phyloP scores from a whole-genome alignment of 2,888 invertebrate species.

The Malthinus seriepunctatus region DNA sequence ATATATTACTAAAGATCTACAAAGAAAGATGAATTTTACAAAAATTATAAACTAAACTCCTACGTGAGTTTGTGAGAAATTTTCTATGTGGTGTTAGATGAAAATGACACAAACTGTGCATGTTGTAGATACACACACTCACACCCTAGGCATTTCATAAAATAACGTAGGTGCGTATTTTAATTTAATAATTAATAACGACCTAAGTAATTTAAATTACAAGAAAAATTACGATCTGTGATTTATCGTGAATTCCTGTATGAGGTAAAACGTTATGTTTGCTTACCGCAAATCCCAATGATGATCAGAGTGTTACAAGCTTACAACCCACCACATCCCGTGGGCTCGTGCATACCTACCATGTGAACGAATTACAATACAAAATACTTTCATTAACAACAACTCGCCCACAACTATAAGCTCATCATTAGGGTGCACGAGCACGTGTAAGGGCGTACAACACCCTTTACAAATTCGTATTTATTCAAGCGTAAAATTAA shows the following conservation, averaged over 20 bases:
- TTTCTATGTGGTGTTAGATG: too few species aligned
- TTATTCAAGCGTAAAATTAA: neutral
- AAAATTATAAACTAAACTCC: too few species aligned
- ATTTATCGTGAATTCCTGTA: constrained; percentile 17
- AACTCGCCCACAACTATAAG: constrained; percentile 6
- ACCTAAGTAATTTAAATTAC: too few species aligned
- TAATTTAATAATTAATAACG: too few species aligned
- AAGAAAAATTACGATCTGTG: neutral
- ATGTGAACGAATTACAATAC: constrained; percentile 16
- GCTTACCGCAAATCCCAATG: constrained; percentile 18
- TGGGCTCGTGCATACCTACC: constrained; percentile 20
- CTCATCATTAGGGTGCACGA: constrained; percentile 9
- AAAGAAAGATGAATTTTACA: too few species aligned
- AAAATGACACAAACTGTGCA: too few species aligned
- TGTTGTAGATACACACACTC: too few species aligned
- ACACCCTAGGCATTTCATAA: too few species aligned
- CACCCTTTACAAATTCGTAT: neutral
- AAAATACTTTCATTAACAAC: constrained; percentile 13
- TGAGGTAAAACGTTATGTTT: constrained; percentile 18
- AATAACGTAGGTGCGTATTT: too few species aligned
- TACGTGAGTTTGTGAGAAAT: too few species aligned
- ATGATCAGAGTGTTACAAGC: constrained; percentile 8
- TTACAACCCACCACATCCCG: constrained; percentile 12
- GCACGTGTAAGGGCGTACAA: constrained; percentile 1
- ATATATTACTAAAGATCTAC: too few species aligned